These are phyloP conservation scores for Holotrichia oblita DNA, from an alignment of 1,140 invertebrate genomes.

Conservation along the genomic window DNA sequence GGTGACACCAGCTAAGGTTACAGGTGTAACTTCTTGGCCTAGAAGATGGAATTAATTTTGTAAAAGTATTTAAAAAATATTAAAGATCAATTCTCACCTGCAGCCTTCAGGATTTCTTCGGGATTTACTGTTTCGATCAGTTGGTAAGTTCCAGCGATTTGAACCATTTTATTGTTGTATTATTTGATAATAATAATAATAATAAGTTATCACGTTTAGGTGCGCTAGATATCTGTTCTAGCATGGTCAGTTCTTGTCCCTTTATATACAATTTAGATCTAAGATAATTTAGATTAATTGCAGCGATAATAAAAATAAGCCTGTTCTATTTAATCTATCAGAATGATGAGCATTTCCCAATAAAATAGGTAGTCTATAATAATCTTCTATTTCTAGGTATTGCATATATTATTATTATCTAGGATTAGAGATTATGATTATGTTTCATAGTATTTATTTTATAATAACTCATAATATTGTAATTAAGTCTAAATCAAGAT, in stretches of 20 bases:
- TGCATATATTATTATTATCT: too few relatives aligned
- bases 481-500: too few relatives aligned
- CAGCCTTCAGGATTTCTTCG: not conserved
- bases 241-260: not conserved
- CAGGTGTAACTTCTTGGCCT: not conserved
- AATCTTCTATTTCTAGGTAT: not conserved
- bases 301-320: not conserved
- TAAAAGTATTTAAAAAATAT: not conserved
- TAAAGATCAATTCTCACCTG: not conserved
- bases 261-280: not conserved
- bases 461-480: too few relatives aligned
- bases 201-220: not conserved
- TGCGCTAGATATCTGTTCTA: not conserved
- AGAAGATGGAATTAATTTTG: not conserved
- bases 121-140: not conserved
- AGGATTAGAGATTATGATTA: too few relatives aligned
- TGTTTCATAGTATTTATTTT: too few relatives aligned
- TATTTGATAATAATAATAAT: not conserved
- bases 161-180: not conserved
- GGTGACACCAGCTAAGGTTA: not conserved
- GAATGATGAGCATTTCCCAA: not conserved
- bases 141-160: conserved; percentile 14
- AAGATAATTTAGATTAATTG: not conserved
- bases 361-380: not conserved
- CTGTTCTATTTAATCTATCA: not conserved